Evolutionary conservation across 2,113 vertebrate species (phyloP).

Genomic region (Sarotherodon lohbergeri): DNA sequence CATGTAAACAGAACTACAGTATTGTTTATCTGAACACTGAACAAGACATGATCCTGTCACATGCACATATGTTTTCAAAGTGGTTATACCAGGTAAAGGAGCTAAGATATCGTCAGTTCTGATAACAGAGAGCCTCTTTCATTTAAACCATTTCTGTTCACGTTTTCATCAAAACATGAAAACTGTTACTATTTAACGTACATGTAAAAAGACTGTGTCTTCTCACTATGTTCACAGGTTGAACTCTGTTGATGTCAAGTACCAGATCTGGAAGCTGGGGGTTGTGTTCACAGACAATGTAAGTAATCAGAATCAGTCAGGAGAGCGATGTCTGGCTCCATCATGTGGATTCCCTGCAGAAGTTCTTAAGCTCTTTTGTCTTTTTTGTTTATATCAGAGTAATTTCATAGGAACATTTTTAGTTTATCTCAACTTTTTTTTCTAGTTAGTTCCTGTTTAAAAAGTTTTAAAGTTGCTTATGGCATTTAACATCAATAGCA

Average conservation of each 20-base stretch:
- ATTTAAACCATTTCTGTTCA: neutral
- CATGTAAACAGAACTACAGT: neutral
- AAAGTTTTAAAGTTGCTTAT: neutral
- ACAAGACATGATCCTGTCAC: neutral
- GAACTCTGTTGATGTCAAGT: constrained; percentile 94
- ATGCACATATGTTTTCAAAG: neutral
- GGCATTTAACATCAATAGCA: neutral
- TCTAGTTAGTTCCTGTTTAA: neutral
- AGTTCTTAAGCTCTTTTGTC: neutral
- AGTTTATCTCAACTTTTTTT: neutral
- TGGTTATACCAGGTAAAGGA: neutral
- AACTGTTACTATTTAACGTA: neutral
- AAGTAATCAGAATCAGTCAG: constrained; percentile 43
- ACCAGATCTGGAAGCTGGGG: constrained; percentile 98
- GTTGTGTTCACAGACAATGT: constrained; percentile 98
- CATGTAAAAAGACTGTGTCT: neutral
- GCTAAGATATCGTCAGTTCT: neutral
- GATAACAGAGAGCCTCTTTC: neutral
- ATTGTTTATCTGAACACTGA: neutral
- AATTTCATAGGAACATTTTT: neutral
- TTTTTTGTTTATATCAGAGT: neutral
- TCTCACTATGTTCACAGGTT: constrained; percentile 68
- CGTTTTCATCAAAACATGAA: neutral
- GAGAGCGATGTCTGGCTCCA: neutral
- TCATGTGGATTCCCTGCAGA: neutral